A percentile compares a stretch with the other conserved stretches of the same genome.
Conservation (phyloP, 1,140 invertebrate genomes). For the Platorchestia sp. region DNA sequence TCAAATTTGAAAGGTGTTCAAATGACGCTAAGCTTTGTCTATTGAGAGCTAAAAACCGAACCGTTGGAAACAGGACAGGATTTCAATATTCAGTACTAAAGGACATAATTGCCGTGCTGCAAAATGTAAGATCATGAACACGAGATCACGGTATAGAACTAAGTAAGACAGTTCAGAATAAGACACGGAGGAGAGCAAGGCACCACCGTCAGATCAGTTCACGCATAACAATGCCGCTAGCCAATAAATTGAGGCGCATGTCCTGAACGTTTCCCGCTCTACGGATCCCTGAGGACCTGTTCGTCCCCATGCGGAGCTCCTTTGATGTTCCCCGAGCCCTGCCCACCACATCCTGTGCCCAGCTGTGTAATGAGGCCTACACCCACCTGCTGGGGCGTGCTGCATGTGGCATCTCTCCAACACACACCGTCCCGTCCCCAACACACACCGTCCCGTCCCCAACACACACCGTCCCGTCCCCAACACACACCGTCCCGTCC, state of each 20-base stretch:
- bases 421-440: background rate
- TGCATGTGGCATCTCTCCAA: background rate
- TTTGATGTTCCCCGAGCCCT: slow-evolving; percentile 15
- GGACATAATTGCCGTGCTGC: no score
- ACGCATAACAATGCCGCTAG: background rate
- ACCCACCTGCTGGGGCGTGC: slow-evolving; percentile 27
- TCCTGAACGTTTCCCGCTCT: background rate
- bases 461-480: background rate
- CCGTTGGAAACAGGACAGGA: no score
- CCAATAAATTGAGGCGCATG: background rate
- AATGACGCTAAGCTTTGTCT: no score
- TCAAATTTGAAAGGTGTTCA: background rate
- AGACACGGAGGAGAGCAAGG: background rate
- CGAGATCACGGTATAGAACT: background rate
- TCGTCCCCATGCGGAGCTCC: background rate
- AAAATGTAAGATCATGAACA: no score
- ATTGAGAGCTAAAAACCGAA: no score
- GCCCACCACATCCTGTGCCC: slow-evolving; percentile 3
- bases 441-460: background rate
- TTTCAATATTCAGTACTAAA: no score
- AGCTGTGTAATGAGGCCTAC: slow-evolving; percentile 28
- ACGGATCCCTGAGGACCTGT: background rate
- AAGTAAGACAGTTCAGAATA: background rate
- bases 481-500: background rate
- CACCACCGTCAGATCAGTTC: background rate